A percentile compares a stretch with the other conserved stretches of the same genome.
Evolutionary conservation across 2,888 invertebrate species (phyloP).

Genomic region (Drosophila basisetae): DNA sequence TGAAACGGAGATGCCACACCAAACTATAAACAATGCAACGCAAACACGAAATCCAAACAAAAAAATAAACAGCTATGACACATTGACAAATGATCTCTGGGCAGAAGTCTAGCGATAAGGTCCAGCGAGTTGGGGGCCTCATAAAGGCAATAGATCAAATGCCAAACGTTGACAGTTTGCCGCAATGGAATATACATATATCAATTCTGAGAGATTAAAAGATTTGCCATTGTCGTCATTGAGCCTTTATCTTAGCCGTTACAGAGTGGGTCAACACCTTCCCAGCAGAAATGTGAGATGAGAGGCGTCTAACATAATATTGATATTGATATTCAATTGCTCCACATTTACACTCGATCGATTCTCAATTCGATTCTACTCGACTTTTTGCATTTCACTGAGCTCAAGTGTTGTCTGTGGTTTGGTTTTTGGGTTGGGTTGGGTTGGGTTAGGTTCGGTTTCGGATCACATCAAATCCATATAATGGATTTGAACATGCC

Average conservation of each 20-base stretch:
- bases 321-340: conserved; percentile 61
- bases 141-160: conserved; percentile 49
- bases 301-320: conserved; percentile 38
- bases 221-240: conserved; percentile 36
- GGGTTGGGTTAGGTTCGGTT: conserved; percentile 6
- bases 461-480: conserved; percentile 20
- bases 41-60: conserved; percentile 9
- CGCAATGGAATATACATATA: conserved; percentile 18
- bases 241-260: conserved; percentile 63
- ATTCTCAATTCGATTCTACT: conserved; percentile 18
- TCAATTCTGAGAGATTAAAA: conserved; percentile 2
- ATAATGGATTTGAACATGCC: conserved; percentile 16
- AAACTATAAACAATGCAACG: conserved; percentile 53
- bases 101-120: conserved; percentile 55
- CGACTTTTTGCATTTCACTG: conserved; percentile 44
- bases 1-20: conserved; percentile 61
- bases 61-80: conserved; percentile 48
- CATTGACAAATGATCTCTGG: conserved; percentile 74
- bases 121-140: conserved; percentile 16
- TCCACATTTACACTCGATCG: conserved; percentile 64
- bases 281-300: conserved; percentile 44
- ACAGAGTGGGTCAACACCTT: conserved; percentile 67
- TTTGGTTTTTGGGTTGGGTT: conserved; percentile 56
- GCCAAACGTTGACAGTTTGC: conserved; percentile 41
- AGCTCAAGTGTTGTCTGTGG: conserved; percentile 68